Conservation (phyloP, 2,797 vertebrate genomes). For the Sciaenops ocellatus region DNA sequence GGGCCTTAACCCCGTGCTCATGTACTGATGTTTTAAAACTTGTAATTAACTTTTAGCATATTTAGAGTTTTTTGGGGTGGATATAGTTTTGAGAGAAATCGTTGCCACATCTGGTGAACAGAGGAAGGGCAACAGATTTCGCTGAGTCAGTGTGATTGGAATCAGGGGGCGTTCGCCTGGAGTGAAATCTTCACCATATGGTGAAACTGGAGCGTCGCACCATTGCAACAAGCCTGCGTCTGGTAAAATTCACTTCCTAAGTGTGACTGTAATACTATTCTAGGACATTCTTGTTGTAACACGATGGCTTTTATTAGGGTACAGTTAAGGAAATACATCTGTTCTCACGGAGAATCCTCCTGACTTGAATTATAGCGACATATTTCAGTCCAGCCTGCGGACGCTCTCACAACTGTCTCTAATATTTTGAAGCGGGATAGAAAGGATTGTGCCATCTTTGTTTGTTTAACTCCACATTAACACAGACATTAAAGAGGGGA, state of each 20-base stretch:
- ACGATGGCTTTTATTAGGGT: conserved; percentile 38
- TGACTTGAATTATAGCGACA: conserved; percentile 46
- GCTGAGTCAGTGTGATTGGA: conserved; percentile 78
- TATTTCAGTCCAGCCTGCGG: conserved; percentile 24
- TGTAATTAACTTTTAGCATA: conserved; percentile 38
- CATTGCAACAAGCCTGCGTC: conserved; percentile 23
- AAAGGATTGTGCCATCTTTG: neutral
- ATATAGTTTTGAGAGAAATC: conserved; percentile 49
- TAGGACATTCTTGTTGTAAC: conserved; percentile 41
- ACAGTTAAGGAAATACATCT: conserved; percentile 37
- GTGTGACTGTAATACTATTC: conserved; percentile 45
- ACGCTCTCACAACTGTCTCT: conserved; percentile 3
- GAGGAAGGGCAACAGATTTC: conserved; percentile 63
- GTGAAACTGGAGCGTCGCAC: conserved; percentile 62
- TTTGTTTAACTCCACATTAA: conserved; percentile 8
- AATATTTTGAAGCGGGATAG: neutral
- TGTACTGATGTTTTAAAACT: conserved; percentile 35
- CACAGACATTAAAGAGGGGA: neutral
- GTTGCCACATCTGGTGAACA: conserved; percentile 78
- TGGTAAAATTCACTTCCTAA: conserved; percentile 61
- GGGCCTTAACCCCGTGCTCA: conserved; percentile 10
- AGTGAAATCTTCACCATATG: conserved; percentile 74
- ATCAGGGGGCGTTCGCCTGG: conserved; percentile 61
- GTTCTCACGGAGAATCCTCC: conserved; percentile 31
- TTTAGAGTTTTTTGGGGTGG: conserved; percentile 30